phyloP scores from a whole-genome alignment of 2,113 vertebrate genomes.

The Ellobius talpinus region DNA sequence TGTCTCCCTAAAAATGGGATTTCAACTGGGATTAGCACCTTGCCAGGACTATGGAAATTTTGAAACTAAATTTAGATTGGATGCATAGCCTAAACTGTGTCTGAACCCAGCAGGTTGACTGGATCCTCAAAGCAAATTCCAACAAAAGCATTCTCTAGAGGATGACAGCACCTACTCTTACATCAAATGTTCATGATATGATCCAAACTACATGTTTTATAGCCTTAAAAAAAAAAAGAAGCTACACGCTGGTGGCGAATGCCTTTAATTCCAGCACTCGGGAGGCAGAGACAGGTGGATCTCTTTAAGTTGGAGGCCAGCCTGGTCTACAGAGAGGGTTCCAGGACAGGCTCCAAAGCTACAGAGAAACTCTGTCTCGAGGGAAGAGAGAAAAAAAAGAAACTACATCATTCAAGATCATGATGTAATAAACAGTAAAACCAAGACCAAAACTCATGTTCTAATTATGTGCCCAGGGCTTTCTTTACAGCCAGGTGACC shows the following conservation, averaged over 20 bases:
- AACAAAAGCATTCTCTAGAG: conserved; percentile 27
- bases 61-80: background rate
- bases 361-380: too few species aligned
- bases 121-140: conserved; percentile 43
- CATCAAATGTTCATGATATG: background rate
- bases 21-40: background rate
- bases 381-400: background rate
- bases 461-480: background rate
- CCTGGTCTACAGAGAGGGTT: too few species aligned
- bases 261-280: too few species aligned
- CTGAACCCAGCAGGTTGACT: background rate
- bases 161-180: background rate
- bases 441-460: conserved; percentile 30
- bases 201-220: conserved; percentile 35
- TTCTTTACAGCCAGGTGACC: conserved; percentile 9
- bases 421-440: background rate
- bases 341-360: too few species aligned
- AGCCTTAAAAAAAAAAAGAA: background rate
- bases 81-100: background rate
- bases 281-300: too few species aligned
- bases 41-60: background rate
- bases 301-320: too few species aligned
- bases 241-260: too few species aligned
- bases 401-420: background rate
- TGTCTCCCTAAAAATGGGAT: background rate